Base-by-base conservation (phyloP, 2,113 vertebrate species). In the Cranoglanis bouderius region DNA sequence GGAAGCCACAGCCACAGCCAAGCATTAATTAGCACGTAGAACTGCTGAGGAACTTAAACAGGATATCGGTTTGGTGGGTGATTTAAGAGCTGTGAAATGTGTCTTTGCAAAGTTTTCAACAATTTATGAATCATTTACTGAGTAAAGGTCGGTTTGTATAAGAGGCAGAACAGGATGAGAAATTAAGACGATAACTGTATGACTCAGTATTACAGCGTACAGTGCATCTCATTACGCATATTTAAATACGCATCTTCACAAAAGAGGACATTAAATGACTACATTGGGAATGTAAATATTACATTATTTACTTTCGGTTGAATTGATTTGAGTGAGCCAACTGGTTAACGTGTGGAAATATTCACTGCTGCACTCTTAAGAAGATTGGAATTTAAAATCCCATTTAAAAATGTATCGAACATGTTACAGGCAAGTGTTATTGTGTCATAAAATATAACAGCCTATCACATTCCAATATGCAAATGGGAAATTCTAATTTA, bases 111-210 rank as follows among this genome's bases (percentile, higher is more conserved):
- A 51, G 3, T 1, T 53, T 53, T 40, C 51, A 87, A 57, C 51
- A 16, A 53, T 81, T 87, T 67, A 53, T 80, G 53, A 87, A 87
- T 81, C 75, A 38, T 81, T 87, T 16, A 24, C 43, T 51, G 43
- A 38, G 43, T 24, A 87, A 87, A 87, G 59, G 86, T 87, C 2
- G 32, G 80, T 59, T 82, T 24, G 19, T 82, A 57, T 38, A 59
- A 59, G 51, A 35, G 80, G 32, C 19, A 40, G 14, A 35, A 40
- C 55, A 40, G 81, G 55, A 83, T 43, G 55, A 29, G 55, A 43
- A 29, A 29, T 83, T 57, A 35, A 14, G 35, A 83, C 7, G 81
- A 59, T 35, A 55, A 32, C 2, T 16, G 7, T 12, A 57, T 82
- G 80, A 61, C 21, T 61, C 81, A 83, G 81, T 40, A 16, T 40